Percentiles rank a stretch among this genome's conserved stretches.
Conservation (phyloP, 2,113 vertebrate genomes). For the Seriola quinqueradiata region DNA sequence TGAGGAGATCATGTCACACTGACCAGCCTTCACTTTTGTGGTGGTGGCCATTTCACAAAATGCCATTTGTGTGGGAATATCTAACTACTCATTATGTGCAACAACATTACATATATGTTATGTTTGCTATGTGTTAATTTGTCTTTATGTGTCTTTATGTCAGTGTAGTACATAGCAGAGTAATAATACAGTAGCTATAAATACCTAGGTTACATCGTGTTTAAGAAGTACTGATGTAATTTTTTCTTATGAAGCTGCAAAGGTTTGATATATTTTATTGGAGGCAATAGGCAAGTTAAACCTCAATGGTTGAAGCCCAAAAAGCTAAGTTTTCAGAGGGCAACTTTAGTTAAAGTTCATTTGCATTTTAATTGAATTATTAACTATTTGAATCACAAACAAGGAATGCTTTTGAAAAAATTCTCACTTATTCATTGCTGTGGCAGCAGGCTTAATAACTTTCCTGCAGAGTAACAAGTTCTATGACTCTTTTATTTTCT, state of each 20-base stretch:
- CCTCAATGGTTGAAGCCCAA: not conserved
- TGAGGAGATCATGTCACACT: not conserved
- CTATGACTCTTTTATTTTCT: not conserved
- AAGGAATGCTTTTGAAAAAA: not conserved
- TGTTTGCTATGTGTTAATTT: constrained; percentile 8
- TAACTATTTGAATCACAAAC: not conserved
- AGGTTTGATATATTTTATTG: not conserved
- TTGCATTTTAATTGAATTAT: not conserved
- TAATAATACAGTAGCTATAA: not conserved
- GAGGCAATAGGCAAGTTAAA: not conserved
- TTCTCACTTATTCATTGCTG: not conserved
- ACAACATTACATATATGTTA: not conserved
- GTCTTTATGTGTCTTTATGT: not conserved
- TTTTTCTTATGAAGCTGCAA: not conserved
- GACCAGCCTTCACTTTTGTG: not conserved
- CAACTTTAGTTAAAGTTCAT: no score
- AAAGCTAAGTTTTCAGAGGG: not conserved
- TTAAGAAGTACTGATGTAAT: not conserved
- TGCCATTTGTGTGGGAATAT: not conserved
- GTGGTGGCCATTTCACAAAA: not conserved
- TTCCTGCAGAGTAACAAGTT: not conserved
- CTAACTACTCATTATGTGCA: not conserved
- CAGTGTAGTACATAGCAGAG: no score
- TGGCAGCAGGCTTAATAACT: not conserved
- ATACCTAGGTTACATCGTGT: not conserved